Conservation (phyloP, 23 tunicate species). For the Styela clava region DNA sequence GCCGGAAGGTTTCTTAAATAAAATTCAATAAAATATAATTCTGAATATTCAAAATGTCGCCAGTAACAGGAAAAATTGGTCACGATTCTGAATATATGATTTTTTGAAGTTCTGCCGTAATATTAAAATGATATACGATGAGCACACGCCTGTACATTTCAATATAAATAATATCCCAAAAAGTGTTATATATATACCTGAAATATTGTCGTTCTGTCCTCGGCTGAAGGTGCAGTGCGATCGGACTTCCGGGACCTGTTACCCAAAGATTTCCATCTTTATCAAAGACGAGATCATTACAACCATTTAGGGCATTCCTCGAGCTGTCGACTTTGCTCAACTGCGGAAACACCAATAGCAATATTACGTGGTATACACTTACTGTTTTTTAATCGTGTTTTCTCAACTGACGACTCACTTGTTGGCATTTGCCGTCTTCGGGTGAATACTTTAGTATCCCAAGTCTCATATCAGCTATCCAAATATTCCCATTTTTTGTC, state of each 20-base stretch:
- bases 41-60: background rate
- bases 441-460: slow-evolving; percentile 17
- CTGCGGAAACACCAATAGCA: too few species aligned
- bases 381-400: too few species aligned
- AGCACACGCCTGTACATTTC: too few species aligned
- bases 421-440: background rate
- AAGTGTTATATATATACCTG: slow-evolving; percentile 44
- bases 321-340: slow-evolving; percentile 52
- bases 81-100: too few species aligned
- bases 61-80: too few species aligned
- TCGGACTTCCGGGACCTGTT: slow-evolving; percentile 72
- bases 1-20: slow-evolving; percentile 49
- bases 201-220: slow-evolving; percentile 51
- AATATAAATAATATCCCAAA: too few species aligned
- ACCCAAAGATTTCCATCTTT: slow-evolving; percentile 75
- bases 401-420: background rate
- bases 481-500: slow-evolving; percentile 58
- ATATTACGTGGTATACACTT: too few species aligned
- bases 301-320: slow-evolving; percentile 60
- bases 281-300: slow-evolving; percentile 80
- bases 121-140: too few species aligned
- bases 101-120: background rate
- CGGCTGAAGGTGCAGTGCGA: slow-evolving; percentile 69
- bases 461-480: slow-evolving; percentile 44
- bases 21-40: too few species aligned